Evolutionary conservation across 2,113 vertebrate species (phyloP).

Genomic region (Oncorhynchus keta): DNA sequence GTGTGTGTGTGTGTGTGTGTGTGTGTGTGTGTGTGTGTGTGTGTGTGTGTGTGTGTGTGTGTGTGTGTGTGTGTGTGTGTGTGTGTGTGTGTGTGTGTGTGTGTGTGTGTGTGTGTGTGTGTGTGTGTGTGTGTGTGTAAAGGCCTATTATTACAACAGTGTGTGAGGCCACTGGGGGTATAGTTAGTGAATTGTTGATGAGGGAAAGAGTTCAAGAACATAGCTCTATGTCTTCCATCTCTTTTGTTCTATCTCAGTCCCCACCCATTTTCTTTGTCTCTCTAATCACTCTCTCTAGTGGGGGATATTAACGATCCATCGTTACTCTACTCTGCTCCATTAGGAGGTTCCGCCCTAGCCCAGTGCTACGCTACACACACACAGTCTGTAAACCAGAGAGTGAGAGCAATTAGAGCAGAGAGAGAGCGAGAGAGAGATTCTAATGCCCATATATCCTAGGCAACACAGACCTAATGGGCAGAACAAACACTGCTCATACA

Average conservation of each 20-base stretch:
- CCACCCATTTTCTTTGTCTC: background rate
- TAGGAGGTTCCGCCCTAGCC: conserved; percentile 52
- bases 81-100: too few relatives aligned
- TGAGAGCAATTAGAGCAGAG: background rate
- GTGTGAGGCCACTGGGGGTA: background rate
- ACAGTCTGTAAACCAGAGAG: conserved; percentile 47
- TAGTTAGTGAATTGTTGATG: background rate
- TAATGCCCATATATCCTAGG: too few relatives aligned
- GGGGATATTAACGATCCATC: conserved; percentile 60
- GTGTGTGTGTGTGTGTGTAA: background rate
- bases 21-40: too few relatives aligned
- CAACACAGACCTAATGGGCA: too few relatives aligned
- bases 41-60: too few relatives aligned
- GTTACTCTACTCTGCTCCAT: conserved; percentile 50
- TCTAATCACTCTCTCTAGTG: conserved; percentile 17
- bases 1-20: background rate
- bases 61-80: too few relatives aligned
- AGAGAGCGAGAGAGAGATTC: background rate
- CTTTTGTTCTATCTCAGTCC: background rate
- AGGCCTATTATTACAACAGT: background rate
- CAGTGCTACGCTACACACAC: conserved; percentile 18
- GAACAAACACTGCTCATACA: too few relatives aligned
- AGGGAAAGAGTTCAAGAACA: background rate
- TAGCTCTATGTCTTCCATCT: background rate
- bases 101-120: too few relatives aligned